Evolutionary conservation across 2,113 vertebrate genomes (phyloP).

Genomic region (Heliornis fulica): DNA sequence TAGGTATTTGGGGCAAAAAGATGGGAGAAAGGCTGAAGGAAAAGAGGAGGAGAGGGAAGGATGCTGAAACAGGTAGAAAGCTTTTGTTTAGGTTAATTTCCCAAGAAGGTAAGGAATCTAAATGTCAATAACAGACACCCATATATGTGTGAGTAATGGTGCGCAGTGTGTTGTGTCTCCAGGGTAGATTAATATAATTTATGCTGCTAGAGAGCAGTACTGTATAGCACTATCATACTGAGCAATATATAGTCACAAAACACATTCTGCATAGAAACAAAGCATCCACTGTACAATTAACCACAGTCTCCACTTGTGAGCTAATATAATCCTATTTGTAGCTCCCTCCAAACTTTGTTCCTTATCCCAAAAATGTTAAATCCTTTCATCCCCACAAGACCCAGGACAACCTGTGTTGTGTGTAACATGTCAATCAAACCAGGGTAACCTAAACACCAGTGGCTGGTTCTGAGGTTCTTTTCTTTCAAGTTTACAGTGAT

Average conservation of each 20-base stretch:
- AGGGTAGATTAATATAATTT: not conserved
- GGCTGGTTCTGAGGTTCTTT: not conserved
- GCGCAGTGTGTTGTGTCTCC: not conserved
- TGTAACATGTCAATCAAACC: not conserved
- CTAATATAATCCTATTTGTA: not conserved
- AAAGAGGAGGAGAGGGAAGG: not conserved
- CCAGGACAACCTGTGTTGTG: not conserved
- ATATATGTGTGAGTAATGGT: not conserved
- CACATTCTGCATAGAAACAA: not conserved
- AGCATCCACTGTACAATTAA: not conserved
- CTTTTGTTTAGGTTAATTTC: not conserved
- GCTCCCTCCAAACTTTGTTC: not conserved
- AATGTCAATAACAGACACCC: not conserved
- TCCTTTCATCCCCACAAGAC: not conserved
- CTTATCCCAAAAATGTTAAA: not conserved
- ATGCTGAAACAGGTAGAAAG: not conserved
- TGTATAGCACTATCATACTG: not conserved
- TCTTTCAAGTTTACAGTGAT: not conserved
- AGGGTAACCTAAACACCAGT: not conserved
- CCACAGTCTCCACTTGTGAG: not conserved
- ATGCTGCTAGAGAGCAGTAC: not conserved
- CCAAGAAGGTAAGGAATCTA: not conserved
- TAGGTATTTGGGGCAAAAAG: not conserved
- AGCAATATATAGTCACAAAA: not conserved
- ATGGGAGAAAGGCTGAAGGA: not conserved